Percentiles rank a stretch among this genome's conserved stretches.
Conservation (phyloP, 1,140 invertebrate species). For the Halyomorpha halys region DNA sequence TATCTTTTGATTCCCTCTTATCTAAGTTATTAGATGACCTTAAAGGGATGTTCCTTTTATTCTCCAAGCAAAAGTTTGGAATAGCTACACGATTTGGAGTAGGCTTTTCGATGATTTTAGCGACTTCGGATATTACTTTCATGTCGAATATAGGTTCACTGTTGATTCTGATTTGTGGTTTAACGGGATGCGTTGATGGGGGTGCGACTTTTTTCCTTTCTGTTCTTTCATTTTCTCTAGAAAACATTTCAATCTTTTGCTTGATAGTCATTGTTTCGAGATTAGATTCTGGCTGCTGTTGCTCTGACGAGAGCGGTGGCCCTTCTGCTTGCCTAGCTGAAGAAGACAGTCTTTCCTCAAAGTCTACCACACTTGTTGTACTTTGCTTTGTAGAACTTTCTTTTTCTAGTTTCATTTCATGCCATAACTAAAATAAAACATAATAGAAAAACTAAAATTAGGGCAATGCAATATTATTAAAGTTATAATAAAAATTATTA, state of each 20-base stretch:
- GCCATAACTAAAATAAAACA: slow-evolving; percentile 52
- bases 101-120: slow-evolving; percentile 9
- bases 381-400: slow-evolving; percentile 30
- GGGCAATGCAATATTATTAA: not conserved
- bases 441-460: slow-evolving; percentile 33
- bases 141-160: slow-evolving; percentile 23
- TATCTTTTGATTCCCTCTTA: no score
- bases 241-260: slow-evolving; percentile 31
- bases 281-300: not conserved
- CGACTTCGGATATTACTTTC: slow-evolving; percentile 15
- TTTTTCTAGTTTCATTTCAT: slow-evolving; percentile 44
- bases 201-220: slow-evolving; percentile 21
- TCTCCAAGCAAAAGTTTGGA: not conserved
- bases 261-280: slow-evolving; percentile 25
- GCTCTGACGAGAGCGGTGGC: not conserved
- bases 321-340: not conserved
- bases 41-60: not conserved
- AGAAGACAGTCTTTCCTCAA: slow-evolving; percentile 27
- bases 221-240: slow-evolving; percentile 21
- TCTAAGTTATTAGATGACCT: no score
- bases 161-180: slow-evolving; percentile 24
- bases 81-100: not conserved
- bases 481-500: not conserved
- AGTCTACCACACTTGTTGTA: slow-evolving; percentile 25
- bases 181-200: slow-evolving; percentile 5